Base-by-base conservation (phyloP, 1,140 invertebrate genomes). In the Cephus cinctus region DNA sequence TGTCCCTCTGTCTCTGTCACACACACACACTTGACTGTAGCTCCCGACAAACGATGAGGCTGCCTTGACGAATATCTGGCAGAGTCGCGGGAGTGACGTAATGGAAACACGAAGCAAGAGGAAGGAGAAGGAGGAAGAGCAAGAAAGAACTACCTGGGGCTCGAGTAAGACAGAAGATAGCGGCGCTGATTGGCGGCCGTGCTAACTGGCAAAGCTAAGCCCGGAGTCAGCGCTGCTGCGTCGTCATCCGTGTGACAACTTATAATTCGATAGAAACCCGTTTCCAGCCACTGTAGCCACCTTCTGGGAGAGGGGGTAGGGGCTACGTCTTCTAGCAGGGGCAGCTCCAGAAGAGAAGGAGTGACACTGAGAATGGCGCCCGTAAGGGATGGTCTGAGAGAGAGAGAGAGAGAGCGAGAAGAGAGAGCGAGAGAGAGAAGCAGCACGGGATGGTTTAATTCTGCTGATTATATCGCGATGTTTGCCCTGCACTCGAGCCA, bases 191-290 rank as follows among this genome's bases (percentile, higher is more conserved):
- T 65, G 61, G 63, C 54, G 59, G 44, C 32, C 50, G 56, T 50
- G 61, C 62, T 64, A 65, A 63, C 63, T 69, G 55, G 54, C 52
- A 65, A 64, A 65, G 57, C 58, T 59, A 65, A 65, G 54, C 55
- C 50, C 47, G 47, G 27, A 62, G 54, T 57, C 54, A 57, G 62
- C 54, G 16, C 44, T 49, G 60, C 52, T 56, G 60, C 53, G 54
- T 59, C 61, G 57, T 66, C 65, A 66, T 61, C 61, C 65, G 57
- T 65, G 65, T 65, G 63, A 67, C 63, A 66, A 69, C 65, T 67
- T 69, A 69, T 69, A 69, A 69, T 69, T 69, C 60, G 59, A 69
- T 69, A 65, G 65, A 67, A 59, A 56, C 36, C 59, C 57, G 6
- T n/a, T 27, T 27, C n/a, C n/a, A n/a, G n/a, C n/a, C n/a, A n/a